Evolutionary conservation across 2,888 invertebrate genomes (phyloP).

Genomic region (Petrolisthes manimaculis): DNA sequence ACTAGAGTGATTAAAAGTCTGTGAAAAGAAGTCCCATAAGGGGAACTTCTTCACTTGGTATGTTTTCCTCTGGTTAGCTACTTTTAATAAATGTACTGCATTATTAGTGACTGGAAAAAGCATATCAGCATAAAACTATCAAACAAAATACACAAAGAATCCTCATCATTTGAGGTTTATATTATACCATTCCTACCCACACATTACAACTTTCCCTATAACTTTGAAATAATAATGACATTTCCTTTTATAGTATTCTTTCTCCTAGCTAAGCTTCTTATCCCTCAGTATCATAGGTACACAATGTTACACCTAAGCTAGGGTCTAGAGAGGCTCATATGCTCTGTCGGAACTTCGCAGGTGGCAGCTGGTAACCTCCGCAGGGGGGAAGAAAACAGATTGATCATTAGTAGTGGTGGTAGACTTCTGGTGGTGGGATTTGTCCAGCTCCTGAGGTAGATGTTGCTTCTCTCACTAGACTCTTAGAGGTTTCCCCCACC

Average conservation of each 20-base stretch:
- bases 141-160: too few relatives aligned
- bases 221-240: neutral
- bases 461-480: constrained; percentile 22
- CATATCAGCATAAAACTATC: too few relatives aligned
- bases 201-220: neutral
- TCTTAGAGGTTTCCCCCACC: constrained; percentile 1
- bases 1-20: too few relatives aligned
- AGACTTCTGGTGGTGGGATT: constrained; percentile 29
- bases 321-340: constrained; percentile 57
- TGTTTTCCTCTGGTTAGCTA: too few relatives aligned
- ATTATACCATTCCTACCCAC: neutral
- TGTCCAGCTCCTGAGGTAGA: constrained; percentile 31
- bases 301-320: neutral
- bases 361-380: constrained; percentile 66
- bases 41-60: too few relatives aligned
- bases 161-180: neutral
- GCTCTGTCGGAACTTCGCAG: constrained; percentile 66
- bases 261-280: neutral
- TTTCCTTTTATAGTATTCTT: neutral
- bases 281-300: neutral
- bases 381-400: constrained; percentile 68
- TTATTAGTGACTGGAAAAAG: too few relatives aligned
- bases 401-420: constrained; percentile 67
- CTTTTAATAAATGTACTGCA: too few relatives aligned
- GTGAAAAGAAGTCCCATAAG: too few relatives aligned